Conservation (phyloP, 2,888 invertebrate species). For the Helleia helle region DNA sequence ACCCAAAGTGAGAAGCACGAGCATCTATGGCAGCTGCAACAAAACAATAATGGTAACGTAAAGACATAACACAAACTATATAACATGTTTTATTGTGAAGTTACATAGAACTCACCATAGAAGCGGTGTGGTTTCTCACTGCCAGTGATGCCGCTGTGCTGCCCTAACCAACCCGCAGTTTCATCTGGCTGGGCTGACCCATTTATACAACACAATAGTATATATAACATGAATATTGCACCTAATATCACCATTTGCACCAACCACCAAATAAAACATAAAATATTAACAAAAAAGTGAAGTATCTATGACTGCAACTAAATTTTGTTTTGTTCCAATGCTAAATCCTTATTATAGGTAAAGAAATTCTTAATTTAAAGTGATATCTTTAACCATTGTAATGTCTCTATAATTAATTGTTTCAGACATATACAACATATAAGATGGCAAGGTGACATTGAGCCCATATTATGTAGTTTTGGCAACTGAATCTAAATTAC, state of each 20-base stretch:
- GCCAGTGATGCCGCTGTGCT: slow-evolving; percentile 44
- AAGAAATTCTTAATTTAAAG: too few relatives aligned
- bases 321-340: too few relatives aligned
- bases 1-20: slow-evolving; percentile 39
- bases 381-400: too few relatives aligned
- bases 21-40: slow-evolving; percentile 46
- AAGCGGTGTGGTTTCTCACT: slow-evolving; percentile 63
- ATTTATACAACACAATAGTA: slow-evolving; percentile 71
- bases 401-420: too few relatives aligned
- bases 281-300: slow-evolving; percentile 46
- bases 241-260: slow-evolving; percentile 65
- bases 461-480: too few relatives aligned
- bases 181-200: slow-evolving; percentile 71
- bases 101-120: slow-evolving; percentile 54
- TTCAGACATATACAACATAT: too few relatives aligned
- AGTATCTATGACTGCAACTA: too few relatives aligned
- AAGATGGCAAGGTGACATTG: too few relatives aligned
- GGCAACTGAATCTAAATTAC: too few relatives aligned
- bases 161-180: slow-evolving; percentile 65
- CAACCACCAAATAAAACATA: slow-evolving; percentile 67
- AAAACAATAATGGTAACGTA: slow-evolving; percentile 43
- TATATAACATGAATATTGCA: slow-evolving; percentile 73
- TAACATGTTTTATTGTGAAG: slow-evolving; percentile 5
- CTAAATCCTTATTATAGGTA: too few relatives aligned
- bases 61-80: slow-evolving; percentile 9